A percentile compares a stretch with the other conserved stretches of the same genome.
phyloP scores from a whole-genome alignment of 2,888 invertebrate genomes.

The Rotaria socialis region DNA sequence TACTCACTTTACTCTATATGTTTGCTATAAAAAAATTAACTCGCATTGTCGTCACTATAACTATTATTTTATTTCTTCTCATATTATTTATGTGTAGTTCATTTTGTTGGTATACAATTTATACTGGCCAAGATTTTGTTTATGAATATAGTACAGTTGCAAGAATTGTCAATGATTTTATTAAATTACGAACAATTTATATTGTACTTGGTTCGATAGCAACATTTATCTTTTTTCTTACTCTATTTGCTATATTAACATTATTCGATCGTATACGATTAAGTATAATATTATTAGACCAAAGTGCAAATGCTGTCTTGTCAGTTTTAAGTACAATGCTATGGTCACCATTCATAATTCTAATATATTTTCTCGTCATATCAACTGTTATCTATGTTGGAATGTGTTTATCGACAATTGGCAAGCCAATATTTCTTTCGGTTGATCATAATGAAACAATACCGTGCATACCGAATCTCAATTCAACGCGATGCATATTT shows the following conservation, averaged over 20 bases:
- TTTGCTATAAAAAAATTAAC: background rate
- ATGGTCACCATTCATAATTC: background rate
- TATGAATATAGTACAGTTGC: background rate
- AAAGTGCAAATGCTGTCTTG: background rate
- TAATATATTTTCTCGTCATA: background rate
- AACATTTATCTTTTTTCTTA: background rate
- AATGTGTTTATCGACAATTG: conserved; percentile 1
- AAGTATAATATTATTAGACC: background rate
- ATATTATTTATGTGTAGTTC: background rate
- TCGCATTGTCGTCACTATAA: background rate
- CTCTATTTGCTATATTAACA: background rate
- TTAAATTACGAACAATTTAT: background rate
- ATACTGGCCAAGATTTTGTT: background rate
- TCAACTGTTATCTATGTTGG: background rate
- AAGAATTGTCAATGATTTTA: conserved; percentile 17
- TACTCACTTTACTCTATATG: background rate
- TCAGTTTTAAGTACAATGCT: background rate
- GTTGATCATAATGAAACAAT: background rate
- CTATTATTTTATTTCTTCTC: background rate
- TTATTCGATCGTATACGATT: background rate
- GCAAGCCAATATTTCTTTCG: background rate
- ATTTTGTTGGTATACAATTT: background rate
- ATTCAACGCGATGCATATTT: background rate
- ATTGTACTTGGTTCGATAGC: background rate
- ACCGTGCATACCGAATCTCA: background rate